Evolutionary conservation across 2,113 vertebrate genomes (phyloP), one percentile per base, ranked within the genome.

Genomic region (Colistium nudipinnis): DNA sequence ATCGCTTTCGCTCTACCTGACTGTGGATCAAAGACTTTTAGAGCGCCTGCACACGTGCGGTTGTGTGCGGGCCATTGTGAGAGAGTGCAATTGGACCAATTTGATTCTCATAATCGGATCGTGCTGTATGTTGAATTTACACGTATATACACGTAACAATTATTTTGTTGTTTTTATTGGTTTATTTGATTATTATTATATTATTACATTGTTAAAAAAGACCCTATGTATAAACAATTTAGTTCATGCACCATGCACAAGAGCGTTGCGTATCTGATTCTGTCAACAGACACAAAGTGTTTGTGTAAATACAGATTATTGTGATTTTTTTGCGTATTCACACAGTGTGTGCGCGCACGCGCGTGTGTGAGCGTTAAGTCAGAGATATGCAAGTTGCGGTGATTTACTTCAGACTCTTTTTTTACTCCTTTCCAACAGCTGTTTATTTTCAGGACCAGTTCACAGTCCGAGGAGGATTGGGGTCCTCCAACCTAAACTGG

Each of bases 371-470:
- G n/a, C n/a, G n/a, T n/a, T n/a, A n/a, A n/a, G n/a, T n/a, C n/a
- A 31, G 30, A 48, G 35, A 81, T 56, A 16, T 54, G 16, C 49
- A 62, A 20, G 48, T 60, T 74, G 11, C 10, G 31, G 52, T 80
- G 64, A 85, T 70, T 74, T 6, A 75, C 79, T 39, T 76, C 35
- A 49, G 31, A 52, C 44, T 82, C 49, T 56, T 44, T 30, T 68
- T 55, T 55, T 45, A 62, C 55, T 74, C 49, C 53, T 62, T 41
- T 64, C 38, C 39, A 82, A 57, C 83, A 90, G 82, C 80, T 89
- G 84, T 83, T 87, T 86, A 79, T 87, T 87, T 81, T 91, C 81
- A 78, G 20, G 53, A 74, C 69, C 39, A 55, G 70, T 63, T 84
- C 81, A 80, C 74, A 78, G 13, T 72, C 72, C 55, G 22, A 62